Conservation (phyloP, 2,888 invertebrate genomes). For the Andrena fulva region DNA sequence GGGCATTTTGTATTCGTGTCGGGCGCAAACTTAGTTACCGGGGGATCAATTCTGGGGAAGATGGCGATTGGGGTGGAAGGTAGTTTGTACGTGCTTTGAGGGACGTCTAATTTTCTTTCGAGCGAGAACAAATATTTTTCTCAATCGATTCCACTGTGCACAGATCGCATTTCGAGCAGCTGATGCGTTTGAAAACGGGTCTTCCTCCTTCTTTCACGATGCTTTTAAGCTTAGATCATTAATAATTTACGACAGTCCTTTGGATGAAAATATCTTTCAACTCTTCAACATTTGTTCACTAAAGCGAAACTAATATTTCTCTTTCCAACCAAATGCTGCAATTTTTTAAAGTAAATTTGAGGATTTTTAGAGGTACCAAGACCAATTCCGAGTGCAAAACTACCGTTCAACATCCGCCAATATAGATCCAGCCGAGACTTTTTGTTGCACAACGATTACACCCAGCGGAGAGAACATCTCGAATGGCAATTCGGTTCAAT, state of each 20-base stretch:
- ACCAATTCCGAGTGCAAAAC: conserved; percentile 5
- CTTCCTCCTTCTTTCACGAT: neutral
- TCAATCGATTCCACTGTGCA: neutral
- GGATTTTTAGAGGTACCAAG: neutral
- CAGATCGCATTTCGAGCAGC: neutral
- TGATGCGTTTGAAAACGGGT: neutral
- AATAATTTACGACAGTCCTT: too few relatives aligned
- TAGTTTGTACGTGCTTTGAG: conserved; percentile 29
- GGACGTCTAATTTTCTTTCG: conserved; percentile 51
- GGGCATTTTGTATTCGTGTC: conserved; percentile 56
- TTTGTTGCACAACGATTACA: conserved; percentile 23
- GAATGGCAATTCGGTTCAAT: conserved; percentile 45
- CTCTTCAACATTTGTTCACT: too few relatives aligned
- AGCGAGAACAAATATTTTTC: neutral
- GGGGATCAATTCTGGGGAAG: conserved; percentile 50
- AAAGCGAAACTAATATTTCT: neutral
- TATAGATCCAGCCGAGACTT: conserved; percentile 9
- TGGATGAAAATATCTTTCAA: too few relatives aligned
- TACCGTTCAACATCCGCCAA: conserved; percentile 9
- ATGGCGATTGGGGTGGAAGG: conserved; percentile 33
- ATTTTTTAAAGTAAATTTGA: conserved; percentile 3
- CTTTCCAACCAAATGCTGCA: neutral
- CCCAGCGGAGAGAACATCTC: conserved; percentile 18
- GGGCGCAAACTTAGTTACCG: conserved; percentile 52
- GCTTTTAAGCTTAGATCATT: neutral